phyloP scores from a whole-genome alignment of 2,113 vertebrate genomes.

The Oncorhynchus gorbuscha region DNA sequence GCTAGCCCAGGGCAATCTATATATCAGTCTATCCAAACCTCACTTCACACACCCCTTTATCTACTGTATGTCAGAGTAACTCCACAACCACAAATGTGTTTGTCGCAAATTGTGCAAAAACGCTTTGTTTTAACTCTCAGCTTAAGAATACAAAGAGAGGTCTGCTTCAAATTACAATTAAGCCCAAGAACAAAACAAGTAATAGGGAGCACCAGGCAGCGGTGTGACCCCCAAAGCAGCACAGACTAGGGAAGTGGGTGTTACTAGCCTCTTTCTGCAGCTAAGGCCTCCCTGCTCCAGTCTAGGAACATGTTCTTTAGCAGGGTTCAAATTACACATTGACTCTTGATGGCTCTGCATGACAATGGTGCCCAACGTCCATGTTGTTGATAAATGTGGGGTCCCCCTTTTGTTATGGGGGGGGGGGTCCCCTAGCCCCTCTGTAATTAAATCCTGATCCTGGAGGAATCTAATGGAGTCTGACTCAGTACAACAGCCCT shows the following conservation, averaged over 20 bases:
- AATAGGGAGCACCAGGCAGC: neutral
- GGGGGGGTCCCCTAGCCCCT: too few relatives aligned
- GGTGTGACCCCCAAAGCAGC: neutral
- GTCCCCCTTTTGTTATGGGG: too few relatives aligned
- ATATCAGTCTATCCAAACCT: neutral
- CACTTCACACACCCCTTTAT: neutral
- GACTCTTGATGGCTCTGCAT: too few relatives aligned
- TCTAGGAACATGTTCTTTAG: neutral
- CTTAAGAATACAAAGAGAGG: neutral
- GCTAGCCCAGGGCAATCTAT: slow-evolving; percentile 29
- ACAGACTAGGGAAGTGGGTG: neutral
- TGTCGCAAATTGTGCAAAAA: neutral
- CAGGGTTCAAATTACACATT: too few relatives aligned
- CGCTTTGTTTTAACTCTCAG: neutral
- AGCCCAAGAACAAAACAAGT: neutral
- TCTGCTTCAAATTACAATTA: neutral
- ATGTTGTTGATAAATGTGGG: too few relatives aligned
- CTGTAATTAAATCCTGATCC: neutral
- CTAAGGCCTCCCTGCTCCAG: neutral
- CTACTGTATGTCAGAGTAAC: neutral
- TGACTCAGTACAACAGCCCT: neutral
- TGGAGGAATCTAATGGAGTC: neutral
- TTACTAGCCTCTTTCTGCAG: neutral
- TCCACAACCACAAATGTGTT: neutral
- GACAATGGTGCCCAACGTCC: too few relatives aligned